Base-by-base conservation (phyloP, 1,140 invertebrate genomes). In the Micrasema minimum region DNA sequence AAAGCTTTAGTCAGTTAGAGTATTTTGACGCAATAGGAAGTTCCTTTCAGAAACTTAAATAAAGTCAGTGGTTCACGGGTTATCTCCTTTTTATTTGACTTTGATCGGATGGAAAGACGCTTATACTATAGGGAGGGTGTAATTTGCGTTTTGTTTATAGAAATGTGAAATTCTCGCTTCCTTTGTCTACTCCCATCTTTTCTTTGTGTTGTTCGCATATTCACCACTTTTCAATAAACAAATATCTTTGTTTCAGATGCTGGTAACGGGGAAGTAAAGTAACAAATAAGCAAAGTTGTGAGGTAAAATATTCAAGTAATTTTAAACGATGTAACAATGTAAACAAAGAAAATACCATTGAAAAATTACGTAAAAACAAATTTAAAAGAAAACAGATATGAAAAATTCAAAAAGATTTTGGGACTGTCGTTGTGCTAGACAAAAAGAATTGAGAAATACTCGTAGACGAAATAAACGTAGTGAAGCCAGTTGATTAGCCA, bases 221-320 rank as follows among this genome's bases (percentile, higher is more conserved):
- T 31, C 11, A 14, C 51, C 18, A 22, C 55, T 22, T 20, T 22
- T 1, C 4, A 9, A 38, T 59, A 20, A 59, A 20, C 37, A 31
- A 16, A 43, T 59, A 20, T 41, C 4, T n/a, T 59, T 59, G n/a
- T 55, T 59, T 59, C 55, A 59, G 55, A 59, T 59, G 16, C 14
- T 38, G 55, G 20, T 12, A 16, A n/a, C 14, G 16, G 14, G n/a
- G 20, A 18, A 41, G 14, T 23, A 41, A 14, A 6, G 22, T 23
- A 41, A 35, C 6, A 41, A 22, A 57, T 5, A 35, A 11, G 55
- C 38, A 14, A 41, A 10, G 11, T 2, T 59, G 35, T 55, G n/a
- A 51, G 12, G 16, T 3, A 51, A 51, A 23, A 51, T 22, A 31
- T 7, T 31, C 7, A 31, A 31, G 26, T 31, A 7, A 31, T 31